phyloP scores from a whole-genome alignment of 1,140 invertebrate genomes.

The Oncopeltus fasciatus region DNA sequence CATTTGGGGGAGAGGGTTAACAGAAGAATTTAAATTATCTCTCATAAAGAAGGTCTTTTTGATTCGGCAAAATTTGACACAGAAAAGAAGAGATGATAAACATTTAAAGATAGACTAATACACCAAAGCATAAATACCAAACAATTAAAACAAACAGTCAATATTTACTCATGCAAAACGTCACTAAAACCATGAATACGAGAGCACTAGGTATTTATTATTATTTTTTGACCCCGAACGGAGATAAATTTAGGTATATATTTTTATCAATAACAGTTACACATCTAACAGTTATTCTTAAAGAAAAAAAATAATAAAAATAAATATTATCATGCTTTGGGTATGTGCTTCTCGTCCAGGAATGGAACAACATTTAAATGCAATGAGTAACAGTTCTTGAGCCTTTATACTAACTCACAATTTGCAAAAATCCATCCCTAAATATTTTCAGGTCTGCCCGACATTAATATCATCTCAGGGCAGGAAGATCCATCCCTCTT shows the following conservation, averaged over 20 bases:
- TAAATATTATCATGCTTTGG: background rate
- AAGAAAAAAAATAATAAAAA: too few species aligned
- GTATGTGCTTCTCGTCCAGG: background rate
- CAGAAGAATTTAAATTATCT: too few species aligned
- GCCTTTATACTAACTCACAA: background rate
- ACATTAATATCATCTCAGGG: background rate
- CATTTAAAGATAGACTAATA: background rate
- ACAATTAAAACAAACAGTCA: background rate
- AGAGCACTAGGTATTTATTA: too few species aligned
- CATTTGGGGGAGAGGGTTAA: too few species aligned
- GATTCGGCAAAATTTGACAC: background rate
- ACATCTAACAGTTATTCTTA: too few species aligned
- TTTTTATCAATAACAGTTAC: too few species aligned
- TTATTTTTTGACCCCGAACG: too few species aligned
- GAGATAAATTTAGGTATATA: too few species aligned
- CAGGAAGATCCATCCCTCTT: background rate
- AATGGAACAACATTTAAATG: background rate
- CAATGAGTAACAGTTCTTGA: background rate
- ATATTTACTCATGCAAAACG: background rate
- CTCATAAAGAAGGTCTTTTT: too few species aligned
- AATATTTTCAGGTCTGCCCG: background rate
- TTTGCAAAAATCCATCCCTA: background rate
- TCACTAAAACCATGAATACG: background rate
- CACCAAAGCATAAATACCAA: background rate
- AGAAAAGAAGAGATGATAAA: background rate